Evolutionary conservation across 2,113 vertebrate species (phyloP).

Genomic region (Struthidea cinerea): DNA sequence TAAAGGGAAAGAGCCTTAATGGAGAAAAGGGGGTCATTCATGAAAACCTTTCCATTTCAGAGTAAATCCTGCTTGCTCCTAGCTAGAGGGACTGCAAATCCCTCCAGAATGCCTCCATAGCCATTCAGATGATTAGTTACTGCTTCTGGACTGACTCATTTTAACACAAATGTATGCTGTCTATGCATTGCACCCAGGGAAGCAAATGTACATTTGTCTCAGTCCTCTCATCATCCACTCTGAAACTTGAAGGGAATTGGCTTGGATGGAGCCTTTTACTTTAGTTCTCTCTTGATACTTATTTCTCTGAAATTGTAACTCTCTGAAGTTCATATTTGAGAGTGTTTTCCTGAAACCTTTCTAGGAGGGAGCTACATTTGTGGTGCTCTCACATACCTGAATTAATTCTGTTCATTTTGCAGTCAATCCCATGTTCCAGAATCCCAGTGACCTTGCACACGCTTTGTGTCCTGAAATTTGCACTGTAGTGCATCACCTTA

Average conservation of each 20-base stretch:
- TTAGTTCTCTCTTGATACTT: not conserved
- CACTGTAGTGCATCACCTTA: not conserved
- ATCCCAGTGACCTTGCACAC: not conserved
- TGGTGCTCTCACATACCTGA: not conserved
- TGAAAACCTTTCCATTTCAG: not conserved
- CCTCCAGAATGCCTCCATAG: not conserved
- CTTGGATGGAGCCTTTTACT: not conserved
- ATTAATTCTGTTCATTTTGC: not conserved
- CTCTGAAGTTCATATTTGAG: not conserved
- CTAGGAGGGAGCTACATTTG: not conserved
- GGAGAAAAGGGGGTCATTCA: slow-evolving; percentile 12
- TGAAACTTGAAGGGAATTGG: not conserved
- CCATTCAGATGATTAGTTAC: not conserved
- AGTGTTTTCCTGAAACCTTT: not conserved
- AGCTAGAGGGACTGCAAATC: not conserved
- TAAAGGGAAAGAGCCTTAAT: not conserved
- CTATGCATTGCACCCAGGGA: not conserved
- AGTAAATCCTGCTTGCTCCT: not conserved
- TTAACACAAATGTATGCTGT: not conserved
- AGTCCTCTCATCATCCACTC: not conserved
- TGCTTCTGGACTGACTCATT: not conserved
- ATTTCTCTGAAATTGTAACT: not conserved
- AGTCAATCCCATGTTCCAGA: not conserved
- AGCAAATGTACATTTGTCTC: not conserved
- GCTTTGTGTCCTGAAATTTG: not conserved